A percentile compares a stretch with the other conserved stretches of the same genome.
Conservation (phyloP, 2,888 invertebrate species). For the Drosophila buzzatii region DNA sequence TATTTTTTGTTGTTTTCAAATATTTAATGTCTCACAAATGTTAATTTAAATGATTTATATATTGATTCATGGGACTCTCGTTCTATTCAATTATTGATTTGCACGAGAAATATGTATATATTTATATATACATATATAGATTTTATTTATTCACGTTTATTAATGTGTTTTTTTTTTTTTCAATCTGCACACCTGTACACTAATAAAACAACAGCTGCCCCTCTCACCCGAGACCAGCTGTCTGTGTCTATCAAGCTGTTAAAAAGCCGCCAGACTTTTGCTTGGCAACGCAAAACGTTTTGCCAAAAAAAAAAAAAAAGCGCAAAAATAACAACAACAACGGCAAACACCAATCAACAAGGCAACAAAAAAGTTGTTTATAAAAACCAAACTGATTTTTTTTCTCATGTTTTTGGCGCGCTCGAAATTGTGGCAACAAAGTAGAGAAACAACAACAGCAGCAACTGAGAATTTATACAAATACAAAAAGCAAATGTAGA, state of each 20-base stretch:
- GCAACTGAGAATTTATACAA: constrained; percentile 11
- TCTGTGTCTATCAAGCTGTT: constrained; percentile 31
- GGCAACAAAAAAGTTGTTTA: constrained; percentile 57
- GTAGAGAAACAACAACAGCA: constrained; percentile 40
- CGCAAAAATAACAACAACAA: constrained; percentile 11
- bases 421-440: constrained; percentile 33
- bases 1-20: not conserved
- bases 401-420: constrained; percentile 53
- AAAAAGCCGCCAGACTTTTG: constrained; percentile 46
- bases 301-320: not conserved
- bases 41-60: constrained; percentile 33
- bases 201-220: constrained; percentile 10
- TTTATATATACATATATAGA: not conserved
- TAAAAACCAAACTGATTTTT: constrained; percentile 31
- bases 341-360: constrained; percentile 38
- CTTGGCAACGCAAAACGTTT: constrained; percentile 66
- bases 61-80: constrained; percentile 54
- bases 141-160: not conserved
- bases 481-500: constrained; percentile 31
- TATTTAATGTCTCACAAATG: not conserved
- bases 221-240: constrained; percentile 9
- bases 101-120: not conserved
- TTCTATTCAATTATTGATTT: constrained; percentile 56
- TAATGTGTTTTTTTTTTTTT: constrained; percentile 6
- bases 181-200: constrained; percentile 63